A percentile compares a stretch with the other conserved stretches of the same genome.
These are phyloP conservation scores for Numenius arquata DNA, from an alignment of 2,113 vertebrate species.

Conservation along the genomic window DNA sequence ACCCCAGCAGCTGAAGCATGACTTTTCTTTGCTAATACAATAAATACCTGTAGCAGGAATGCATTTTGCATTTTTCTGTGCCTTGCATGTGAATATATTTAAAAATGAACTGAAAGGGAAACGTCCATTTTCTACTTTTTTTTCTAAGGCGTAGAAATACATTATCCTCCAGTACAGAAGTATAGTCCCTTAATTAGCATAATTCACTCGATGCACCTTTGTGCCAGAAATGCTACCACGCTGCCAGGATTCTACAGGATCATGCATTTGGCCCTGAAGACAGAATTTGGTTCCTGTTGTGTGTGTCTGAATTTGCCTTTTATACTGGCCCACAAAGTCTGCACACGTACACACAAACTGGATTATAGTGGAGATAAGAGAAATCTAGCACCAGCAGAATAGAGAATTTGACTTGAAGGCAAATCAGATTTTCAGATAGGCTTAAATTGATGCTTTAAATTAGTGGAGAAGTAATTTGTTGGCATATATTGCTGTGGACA, in stretches of 20 bases:
- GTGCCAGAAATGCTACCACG: background rate
- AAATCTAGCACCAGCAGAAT: background rate
- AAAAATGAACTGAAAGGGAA: background rate
- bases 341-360: background rate
- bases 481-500: background rate
- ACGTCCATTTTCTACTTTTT: background rate
- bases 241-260: background rate
- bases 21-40: background rate
- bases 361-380: background rate
- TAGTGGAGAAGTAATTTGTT: background rate
- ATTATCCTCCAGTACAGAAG: background rate
- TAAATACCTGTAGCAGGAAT: background rate
- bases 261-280: background rate
- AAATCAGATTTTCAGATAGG: background rate
- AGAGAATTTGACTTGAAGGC: background rate
- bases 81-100: background rate
- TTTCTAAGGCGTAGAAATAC: background rate
- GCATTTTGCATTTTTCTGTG: background rate
- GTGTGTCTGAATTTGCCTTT: background rate
- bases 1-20: background rate
- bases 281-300: background rate
- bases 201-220: background rate
- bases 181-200: background rate
- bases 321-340: background rate
- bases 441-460: background rate